phyloP scores from a whole-genome alignment of 1,140 invertebrate genomes.

The Pectinophora gossypiella region DNA sequence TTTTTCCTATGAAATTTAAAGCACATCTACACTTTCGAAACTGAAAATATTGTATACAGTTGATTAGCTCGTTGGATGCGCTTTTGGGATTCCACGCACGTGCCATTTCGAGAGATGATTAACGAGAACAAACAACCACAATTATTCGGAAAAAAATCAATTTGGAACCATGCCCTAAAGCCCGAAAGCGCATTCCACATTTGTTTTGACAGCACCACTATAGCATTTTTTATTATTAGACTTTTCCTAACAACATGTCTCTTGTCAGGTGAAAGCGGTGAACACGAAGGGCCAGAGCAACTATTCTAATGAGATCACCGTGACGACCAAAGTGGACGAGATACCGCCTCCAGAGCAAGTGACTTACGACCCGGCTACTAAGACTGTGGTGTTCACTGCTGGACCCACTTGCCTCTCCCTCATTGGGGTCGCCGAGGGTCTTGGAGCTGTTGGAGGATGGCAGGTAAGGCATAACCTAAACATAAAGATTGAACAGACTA shows the following conservation, averaged over 20 bases:
- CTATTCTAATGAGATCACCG: conserved; percentile 87
- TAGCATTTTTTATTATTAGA: no score
- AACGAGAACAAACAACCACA: no score
- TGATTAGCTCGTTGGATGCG: background rate
- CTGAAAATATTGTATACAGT: background rate
- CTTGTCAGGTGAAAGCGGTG: conserved; percentile 84
- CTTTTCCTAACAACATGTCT: no score
- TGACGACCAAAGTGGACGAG: conserved; percentile 87
- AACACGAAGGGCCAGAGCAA: conserved; percentile 90
- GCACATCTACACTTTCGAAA: background rate
- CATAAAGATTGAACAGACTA: no score
- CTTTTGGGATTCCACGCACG: no score
- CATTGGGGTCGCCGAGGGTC: conserved; percentile 82
- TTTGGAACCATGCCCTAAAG: no score
- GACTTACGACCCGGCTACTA: conserved; percentile 86
- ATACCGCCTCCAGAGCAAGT: conserved; percentile 88
- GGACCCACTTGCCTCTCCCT: conserved; percentile 84
- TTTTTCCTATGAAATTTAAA: background rate
- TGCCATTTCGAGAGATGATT: no score
- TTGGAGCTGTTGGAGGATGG: conserved; percentile 76
- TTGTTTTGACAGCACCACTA: no score
- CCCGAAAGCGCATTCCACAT: no score
- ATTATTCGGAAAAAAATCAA: no score
- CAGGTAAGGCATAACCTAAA: conserved; percentile 74
- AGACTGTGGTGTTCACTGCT: conserved; percentile 85